These are phyloP conservation scores for Parazoanthus atlanticus DNA, from an alignment of 92 coral and sea anemone species.

Conservation along the genomic window DNA sequence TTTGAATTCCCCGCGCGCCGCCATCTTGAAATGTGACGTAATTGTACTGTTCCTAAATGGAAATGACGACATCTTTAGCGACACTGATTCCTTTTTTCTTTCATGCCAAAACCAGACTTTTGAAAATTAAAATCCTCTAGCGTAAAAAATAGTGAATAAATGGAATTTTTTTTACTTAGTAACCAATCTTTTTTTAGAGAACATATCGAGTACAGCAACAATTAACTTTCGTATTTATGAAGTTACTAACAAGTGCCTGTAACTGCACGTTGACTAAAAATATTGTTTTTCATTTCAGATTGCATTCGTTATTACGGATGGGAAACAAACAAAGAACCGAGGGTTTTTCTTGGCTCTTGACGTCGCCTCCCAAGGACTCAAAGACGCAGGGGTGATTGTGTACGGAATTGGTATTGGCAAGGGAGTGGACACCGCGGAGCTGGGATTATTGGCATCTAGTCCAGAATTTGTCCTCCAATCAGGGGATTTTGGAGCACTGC, in stretches of 20 bases:
- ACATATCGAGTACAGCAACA: no score
- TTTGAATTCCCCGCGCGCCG: no score
- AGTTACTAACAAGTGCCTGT: neutral
- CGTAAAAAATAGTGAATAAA: no score
- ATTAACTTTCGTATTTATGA: no score
- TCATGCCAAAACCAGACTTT: no score
- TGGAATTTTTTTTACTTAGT: no score
- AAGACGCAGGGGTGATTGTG: constrained; percentile 15
- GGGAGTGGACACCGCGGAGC: neutral
- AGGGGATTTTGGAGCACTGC: constrained; percentile 14
- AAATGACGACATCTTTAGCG: no score
- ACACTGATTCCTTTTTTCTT: no score
- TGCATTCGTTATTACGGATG: constrained; percentile 38
- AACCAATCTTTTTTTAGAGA: no score
- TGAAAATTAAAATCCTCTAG: no score
- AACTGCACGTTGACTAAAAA: neutral
- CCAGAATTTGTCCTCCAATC: constrained; percentile 19
- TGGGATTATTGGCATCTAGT: neutral
- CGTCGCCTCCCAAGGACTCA: constrained; percentile 25
- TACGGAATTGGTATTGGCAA: constrained; percentile 26
- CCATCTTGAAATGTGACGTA: no score
- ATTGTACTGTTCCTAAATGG: no score
- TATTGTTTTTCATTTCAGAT: neutral
- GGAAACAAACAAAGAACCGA: constrained; percentile 35
- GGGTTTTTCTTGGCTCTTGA: constrained; percentile 4